phyloP scores from a whole-genome alignment of 2,797 vertebrate species.

The Chelon auratus region DNA sequence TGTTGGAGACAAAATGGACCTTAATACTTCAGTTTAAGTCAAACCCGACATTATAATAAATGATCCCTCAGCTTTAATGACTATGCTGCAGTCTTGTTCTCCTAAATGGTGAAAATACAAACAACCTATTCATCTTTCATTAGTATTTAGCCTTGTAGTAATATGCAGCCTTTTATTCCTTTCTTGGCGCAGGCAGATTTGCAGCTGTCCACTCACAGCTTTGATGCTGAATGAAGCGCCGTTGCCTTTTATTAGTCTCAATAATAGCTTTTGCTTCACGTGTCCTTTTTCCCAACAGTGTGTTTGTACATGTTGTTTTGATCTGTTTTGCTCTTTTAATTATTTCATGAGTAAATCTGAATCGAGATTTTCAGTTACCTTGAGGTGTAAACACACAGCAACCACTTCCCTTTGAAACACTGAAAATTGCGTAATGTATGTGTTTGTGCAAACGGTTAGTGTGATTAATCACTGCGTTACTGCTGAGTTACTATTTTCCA shows the following conservation, averaged over 20 bases:
- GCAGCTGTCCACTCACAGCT: conserved; percentile 60
- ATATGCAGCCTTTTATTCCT: not conserved
- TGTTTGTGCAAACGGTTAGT: not conserved
- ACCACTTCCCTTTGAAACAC: not conserved
- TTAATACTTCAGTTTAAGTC: not conserved
- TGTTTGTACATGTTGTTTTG: conserved; percentile 43
- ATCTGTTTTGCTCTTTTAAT: conserved; percentile 44
- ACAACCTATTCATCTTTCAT: not conserved
- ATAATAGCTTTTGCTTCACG: conserved; percentile 36
- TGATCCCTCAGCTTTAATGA: too few relatives aligned
- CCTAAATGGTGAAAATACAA: conserved; percentile 1
- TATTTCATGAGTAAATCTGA: conserved; percentile 27
- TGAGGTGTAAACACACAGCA: not conserved
- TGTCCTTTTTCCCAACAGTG: not conserved
- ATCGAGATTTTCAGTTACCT: conserved; percentile 1
- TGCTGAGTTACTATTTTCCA: conserved; percentile 11
- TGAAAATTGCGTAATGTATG: not conserved
- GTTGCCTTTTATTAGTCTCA: conserved; percentile 49
- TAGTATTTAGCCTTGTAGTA: not conserved
- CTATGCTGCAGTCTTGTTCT: not conserved
- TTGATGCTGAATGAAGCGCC: conserved; percentile 63
- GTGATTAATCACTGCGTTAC: conserved; percentile 6
- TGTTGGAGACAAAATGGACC: not conserved
- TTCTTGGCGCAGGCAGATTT: conserved; percentile 12
- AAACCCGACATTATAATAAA: not conserved